Evolutionary conservation across 1,140 invertebrate species (phyloP).

Genomic region (Saccostrea cuccullata): DNA sequence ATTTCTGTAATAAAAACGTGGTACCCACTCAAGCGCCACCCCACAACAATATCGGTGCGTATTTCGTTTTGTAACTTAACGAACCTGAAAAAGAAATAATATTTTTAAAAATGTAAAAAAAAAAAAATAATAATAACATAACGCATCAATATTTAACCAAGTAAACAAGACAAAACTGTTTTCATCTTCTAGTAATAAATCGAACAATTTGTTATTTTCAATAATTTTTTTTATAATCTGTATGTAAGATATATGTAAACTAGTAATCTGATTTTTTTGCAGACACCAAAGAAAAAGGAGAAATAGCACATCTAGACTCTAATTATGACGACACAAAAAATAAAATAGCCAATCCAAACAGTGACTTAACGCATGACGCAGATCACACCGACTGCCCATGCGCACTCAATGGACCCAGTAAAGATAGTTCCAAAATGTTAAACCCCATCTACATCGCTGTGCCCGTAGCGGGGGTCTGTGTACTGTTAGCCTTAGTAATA

Average conservation of each 20-base stretch:
- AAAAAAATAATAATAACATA: no score
- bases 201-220: no score
- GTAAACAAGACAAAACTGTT: no score
- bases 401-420: conserved; percentile 45
- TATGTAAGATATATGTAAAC: no score
- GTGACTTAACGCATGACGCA: conserved; percentile 27
- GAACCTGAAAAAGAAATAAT: no score
- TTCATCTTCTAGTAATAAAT: no score
- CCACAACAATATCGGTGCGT: conserved; percentile 22
- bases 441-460: conserved; percentile 77
- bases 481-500: conserved; percentile 73
- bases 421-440: conserved; percentile 61
- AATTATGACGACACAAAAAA: neutral
- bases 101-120: no score
- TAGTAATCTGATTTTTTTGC: neutral
- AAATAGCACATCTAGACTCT: neutral
- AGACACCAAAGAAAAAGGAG: neutral
- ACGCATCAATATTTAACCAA: no score
- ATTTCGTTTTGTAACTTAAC: no score
- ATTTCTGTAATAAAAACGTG: conserved; percentile 70
- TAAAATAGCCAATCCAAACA: conserved; percentile 10
- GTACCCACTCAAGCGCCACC: conserved; percentile 49
- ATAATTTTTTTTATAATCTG: no score
- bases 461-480: conserved; percentile 74
- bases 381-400: conserved; percentile 51